phyloP scores from a whole-genome alignment of 2,888 invertebrate species.

The Leucoma salicis region DNA sequence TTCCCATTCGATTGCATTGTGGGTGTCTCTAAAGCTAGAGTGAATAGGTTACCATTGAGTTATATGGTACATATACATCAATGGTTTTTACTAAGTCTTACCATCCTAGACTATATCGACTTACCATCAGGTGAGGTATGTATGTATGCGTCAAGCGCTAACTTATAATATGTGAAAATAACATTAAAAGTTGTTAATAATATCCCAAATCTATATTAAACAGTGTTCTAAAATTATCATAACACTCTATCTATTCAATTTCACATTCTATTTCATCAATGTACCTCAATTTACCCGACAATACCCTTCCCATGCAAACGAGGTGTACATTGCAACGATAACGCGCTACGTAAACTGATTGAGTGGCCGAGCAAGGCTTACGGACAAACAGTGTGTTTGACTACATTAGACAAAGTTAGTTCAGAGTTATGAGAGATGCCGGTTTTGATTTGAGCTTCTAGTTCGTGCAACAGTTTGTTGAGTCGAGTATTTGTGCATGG shows the following conservation, averaged over 20 bases:
- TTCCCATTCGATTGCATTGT: no score
- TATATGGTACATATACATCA: no score
- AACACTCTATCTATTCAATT: background rate
- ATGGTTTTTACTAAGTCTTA: no score
- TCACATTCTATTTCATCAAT: background rate
- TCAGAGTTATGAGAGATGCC: background rate
- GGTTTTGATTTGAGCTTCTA: background rate
- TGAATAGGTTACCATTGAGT: no score
- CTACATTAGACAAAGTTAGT: conserved; percentile 11
- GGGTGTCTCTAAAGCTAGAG: no score
- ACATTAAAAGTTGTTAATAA: no score
- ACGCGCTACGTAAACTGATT: conserved; percentile 17
- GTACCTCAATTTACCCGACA: background rate
- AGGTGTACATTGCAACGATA: conserved; percentile 1
- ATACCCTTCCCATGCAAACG: background rate
- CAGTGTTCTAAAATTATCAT: background rate
- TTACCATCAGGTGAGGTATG: no score
- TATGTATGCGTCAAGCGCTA: no score
- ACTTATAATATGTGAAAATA: no score
- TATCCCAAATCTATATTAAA: no score
- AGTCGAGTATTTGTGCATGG: no score
- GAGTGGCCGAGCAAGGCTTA: conserved; percentile 18
- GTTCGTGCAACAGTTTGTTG: background rate
- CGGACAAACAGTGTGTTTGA: conserved; percentile 17
- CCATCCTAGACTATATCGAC: no score